These are phyloP conservation scores for Galleria mellonella DNA, from an alignment of 1,140 invertebrate genomes.

Conservation along the genomic window DNA sequence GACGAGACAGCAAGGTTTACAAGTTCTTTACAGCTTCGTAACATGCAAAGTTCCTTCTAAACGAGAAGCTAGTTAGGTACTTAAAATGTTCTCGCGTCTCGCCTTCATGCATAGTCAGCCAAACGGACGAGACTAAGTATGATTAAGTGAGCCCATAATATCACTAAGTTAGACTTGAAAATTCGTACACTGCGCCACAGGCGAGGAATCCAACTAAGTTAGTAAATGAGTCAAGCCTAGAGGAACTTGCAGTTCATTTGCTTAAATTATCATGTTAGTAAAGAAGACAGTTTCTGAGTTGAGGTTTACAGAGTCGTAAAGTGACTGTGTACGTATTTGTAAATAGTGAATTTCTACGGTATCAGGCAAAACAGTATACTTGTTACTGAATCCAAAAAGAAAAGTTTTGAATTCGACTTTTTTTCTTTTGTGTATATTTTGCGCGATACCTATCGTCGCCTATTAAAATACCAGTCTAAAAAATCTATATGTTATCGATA, in stretches of 20 bases:
- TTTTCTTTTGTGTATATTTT: too few species aligned
- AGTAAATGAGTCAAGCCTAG: constrained; percentile 12
- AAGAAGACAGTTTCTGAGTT: background rate
- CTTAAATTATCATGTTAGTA: constrained; percentile 16
- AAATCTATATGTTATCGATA: too few species aligned
- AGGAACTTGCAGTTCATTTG: constrained; percentile 9
- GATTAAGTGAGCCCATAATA: constrained; percentile 26
- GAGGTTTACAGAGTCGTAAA: too few species aligned
- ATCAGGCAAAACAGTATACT: too few species aligned
- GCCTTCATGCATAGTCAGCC: constrained; percentile 18
- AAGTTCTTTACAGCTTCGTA: constrained; percentile 10
- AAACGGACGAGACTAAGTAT: constrained; percentile 26
- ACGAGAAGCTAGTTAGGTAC: constrained; percentile 17
- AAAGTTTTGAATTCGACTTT: too few species aligned
- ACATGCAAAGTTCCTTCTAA: constrained; percentile 17
- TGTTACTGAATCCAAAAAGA: too few species aligned
- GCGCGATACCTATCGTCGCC: too few species aligned
- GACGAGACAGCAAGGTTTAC: constrained; percentile 5
- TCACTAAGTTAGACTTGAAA: constrained; percentile 21
- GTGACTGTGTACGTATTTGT: too few species aligned
- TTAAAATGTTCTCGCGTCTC: constrained; percentile 21
- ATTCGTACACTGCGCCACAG: constrained; percentile 14
- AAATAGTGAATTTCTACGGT: too few species aligned
- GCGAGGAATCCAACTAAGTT: constrained; percentile 8
- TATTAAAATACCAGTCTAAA: too few species aligned